Base-by-base conservation (phyloP, 2,113 vertebrate species). In the Gymnarchus niloticus region DNA sequence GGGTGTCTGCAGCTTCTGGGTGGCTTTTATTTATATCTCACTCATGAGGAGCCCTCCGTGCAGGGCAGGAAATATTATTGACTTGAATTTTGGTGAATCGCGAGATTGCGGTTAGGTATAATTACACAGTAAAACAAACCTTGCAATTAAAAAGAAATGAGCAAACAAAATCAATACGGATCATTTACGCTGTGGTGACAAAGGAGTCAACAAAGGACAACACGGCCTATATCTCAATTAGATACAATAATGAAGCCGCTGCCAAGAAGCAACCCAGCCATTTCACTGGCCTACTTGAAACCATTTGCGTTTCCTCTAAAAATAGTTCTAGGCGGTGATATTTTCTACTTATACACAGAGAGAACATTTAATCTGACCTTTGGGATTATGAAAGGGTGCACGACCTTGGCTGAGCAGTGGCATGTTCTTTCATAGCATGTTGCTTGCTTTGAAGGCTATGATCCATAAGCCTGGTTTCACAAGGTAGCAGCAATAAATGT, bases 111-210 rank as follows among this genome's bases (percentile, higher is more conserved):
- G 89, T 87, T 85, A 86, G 88, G 84, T 93, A 88, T 87, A 46
- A 88, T 93, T 92, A 90, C 92, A 88, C 89, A 89, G 88, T 91
- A 88, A 93, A 92, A 93, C 91, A 93, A 93, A 93, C 91, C 88
- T 88, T 87, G 88, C 91, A 91, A 93, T 93, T 93, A 92, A 92
- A 93, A 92, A 92, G 90, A 89, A 93, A 93, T 90, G 89, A 92
- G 91, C 87, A 87, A 90, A 93, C 89, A 88, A 83, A 92, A 93
- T 93, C 90, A 56, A 92, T 93, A 89, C 78, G 84, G 88, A 91
- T 93, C 89, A 78, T 88, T 92, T 91, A 89, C 91, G 90, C 77
- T 88, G 87, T 87, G 87, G 89, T 87, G 90, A 91, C 90, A 89
- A 73, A 89, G 86, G 85, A 89, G 90, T 89, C 88, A 69, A 59